Base-by-base conservation (phyloP, 23 tunicate genomes). In the Diplosoma virens region DNA sequence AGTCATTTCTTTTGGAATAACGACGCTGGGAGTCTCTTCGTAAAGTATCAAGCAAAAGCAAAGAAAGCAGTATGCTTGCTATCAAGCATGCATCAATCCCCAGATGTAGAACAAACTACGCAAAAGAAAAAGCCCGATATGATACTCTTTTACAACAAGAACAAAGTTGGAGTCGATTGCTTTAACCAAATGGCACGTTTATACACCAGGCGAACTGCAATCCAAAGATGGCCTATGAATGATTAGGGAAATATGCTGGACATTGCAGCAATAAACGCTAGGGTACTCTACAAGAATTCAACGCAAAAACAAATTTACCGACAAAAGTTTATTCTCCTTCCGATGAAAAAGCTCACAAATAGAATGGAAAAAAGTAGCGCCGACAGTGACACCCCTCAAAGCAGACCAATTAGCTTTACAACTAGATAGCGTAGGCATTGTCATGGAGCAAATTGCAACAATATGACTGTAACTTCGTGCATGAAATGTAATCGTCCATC, bases 131-230 rank as follows among this genome's bases (percentile, higher is more conserved):
- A 63, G 35, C 70, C 70, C 6, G 11, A 30, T 25, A 30, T 63
- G 70, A 28, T 63, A 4, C 36, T 28, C 29, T 63, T 63, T n/a
- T 63, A 63, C 70, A 63, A 63, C 37, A 30, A 63, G 70, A 63
- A 63, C 35, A 63, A 63, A 28, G 70, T 63, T 30, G 70, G 70
- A 4, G 70, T 63, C 6, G 70, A 63, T 30, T 28, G 35, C 37
- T 63, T 63, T 28, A 36, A 63, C 20, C 70, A 63, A 63, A 63
- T 63, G 70, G 70, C 70, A 26, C 70, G 70, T 20, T 55, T 55
- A 25, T 55, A 55, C 24, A 55, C 63, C 63, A 55, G 25, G 24
- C 63, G 63, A 55, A 11, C 63, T 20, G 63, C 63, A 11, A 14
- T 25, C 35, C 35, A 36, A 5, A 63, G 70, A n/a, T 63, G 70